Conservation (phyloP, 2,113 vertebrate species). For the Cyanistes caeruleus region DNA sequence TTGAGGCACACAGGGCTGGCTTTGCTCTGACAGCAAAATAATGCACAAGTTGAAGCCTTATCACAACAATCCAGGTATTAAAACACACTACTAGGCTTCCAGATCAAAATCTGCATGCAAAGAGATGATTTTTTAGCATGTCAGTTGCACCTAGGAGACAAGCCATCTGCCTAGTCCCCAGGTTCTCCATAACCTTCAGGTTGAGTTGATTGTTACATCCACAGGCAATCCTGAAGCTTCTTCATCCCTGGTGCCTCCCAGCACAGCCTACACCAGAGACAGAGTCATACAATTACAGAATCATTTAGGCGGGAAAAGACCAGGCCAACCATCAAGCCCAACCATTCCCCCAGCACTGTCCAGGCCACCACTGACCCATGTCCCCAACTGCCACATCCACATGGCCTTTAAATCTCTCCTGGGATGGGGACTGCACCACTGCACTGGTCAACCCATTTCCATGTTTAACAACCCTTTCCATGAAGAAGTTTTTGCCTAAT, state of each 20-base stretch:
- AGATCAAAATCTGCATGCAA: neutral
- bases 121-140: neutral
- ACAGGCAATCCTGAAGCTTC: neutral
- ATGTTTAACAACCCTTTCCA: neutral
- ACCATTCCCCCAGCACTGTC: neutral
- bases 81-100: neutral
- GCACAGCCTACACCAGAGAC: fast-evolving
- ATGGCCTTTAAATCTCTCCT: neutral
- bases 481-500: neutral
- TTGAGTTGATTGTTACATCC: neutral
- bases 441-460: neutral
- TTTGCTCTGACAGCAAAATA: neutral
- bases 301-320: neutral
- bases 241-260: neutral
- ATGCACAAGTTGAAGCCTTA: neutral
- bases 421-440: neutral
- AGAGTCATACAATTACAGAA: neutral
- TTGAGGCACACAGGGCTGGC: neutral
- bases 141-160: neutral
- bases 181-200: neutral
- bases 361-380: neutral
- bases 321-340: neutral
- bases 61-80: neutral
- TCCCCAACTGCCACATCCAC: neutral
- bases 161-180: fast-evolving